These are phyloP conservation scores for Acrobasis consociella DNA, from an alignment of 2,888 invertebrate species.

Conservation along the genomic window DNA sequence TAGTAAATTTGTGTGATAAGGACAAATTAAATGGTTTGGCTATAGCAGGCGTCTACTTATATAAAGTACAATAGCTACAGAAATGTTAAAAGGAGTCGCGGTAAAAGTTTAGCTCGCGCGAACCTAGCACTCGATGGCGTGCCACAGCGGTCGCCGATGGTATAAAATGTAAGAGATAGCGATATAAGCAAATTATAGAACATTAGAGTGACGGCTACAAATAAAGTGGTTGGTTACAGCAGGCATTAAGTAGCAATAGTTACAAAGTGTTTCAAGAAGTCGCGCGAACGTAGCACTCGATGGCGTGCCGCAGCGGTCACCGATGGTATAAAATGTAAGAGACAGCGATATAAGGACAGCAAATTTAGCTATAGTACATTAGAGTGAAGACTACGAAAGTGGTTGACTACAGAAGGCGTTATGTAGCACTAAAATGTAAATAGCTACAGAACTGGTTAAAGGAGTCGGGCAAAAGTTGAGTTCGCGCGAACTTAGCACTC, in stretches of 20 bases:
- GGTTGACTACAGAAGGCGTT: no score
- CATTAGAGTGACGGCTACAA: no score
- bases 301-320: constrained; percentile 46
- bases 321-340: constrained; percentile 29
- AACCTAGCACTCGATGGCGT: constrained; percentile 64
- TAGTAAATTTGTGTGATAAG: constrained; percentile 33
- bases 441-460: constrained; percentile 70
- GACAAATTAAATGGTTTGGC: constrained; percentile 64
- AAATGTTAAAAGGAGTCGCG: constrained; percentile 71
- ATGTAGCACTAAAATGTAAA: constrained; percentile 43
- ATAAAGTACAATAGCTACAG: constrained; percentile 73
- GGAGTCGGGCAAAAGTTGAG: constrained; percentile 65
- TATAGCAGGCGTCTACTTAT: constrained; percentile 55
- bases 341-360: constrained; percentile 18
- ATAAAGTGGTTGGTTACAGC: no score
- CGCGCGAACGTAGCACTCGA: constrained; percentile 66
- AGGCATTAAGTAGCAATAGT: constrained; percentile 42
- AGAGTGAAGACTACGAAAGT: no score
- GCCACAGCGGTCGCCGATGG: constrained; percentile 40
- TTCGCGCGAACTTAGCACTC: constrained; percentile 67
- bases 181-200: constrained; percentile 1
- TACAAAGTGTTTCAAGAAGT: constrained; percentile 70
- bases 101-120: constrained; percentile 66
- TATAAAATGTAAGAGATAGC: constrained; percentile 26
- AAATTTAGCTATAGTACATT: background rate